A percentile compares a stretch with the other conserved stretches of the same genome.
These are phyloP conservation scores for Laticauda laticaudata DNA, from an alignment of 2,113 vertebrate species.

Conservation along the genomic window DNA sequence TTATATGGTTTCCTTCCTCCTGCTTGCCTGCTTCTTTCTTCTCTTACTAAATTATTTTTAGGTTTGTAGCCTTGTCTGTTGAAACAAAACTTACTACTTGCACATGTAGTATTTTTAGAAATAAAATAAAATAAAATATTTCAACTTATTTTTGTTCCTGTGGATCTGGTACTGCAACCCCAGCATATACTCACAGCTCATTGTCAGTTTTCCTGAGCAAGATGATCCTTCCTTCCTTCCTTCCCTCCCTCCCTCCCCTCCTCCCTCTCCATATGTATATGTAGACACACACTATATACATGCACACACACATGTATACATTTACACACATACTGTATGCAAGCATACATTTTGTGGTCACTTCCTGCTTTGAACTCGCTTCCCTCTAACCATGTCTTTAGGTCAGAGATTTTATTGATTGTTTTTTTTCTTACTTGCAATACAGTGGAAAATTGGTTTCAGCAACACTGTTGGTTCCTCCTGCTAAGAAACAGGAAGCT, in stretches of 20 bases:
- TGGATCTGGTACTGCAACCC: neutral
- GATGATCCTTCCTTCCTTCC: neutral
- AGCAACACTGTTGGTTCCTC: slow-evolving; percentile 40
- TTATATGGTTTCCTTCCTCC: neutral
- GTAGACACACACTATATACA: too few relatives aligned
- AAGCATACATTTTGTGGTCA: slow-evolving; percentile 4
- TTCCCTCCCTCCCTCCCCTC: neutral
- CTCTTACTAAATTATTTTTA: neutral
- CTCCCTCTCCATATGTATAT: neutral
- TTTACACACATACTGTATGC: neutral
- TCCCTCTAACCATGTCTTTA: neutral
- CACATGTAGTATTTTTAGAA: neutral
- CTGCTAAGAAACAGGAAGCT: slow-evolving; percentile 59
- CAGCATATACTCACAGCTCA: neutral
- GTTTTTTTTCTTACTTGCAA: neutral
- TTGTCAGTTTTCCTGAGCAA: slow-evolving; percentile 26
- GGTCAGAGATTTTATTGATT: neutral
- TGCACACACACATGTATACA: too few relatives aligned
- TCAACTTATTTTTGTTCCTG: slow-evolving; percentile 17
- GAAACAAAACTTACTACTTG: neutral
- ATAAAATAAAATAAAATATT: slow-evolving; percentile 10
- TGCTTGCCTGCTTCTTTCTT: neutral
- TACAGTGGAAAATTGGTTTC: slow-evolving; percentile 8
- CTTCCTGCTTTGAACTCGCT: slow-evolving; percentile 3
- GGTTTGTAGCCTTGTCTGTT: neutral